phyloP scores from a whole-genome alignment of 2,797 vertebrate species.

The Adelosebastes latens region DNA sequence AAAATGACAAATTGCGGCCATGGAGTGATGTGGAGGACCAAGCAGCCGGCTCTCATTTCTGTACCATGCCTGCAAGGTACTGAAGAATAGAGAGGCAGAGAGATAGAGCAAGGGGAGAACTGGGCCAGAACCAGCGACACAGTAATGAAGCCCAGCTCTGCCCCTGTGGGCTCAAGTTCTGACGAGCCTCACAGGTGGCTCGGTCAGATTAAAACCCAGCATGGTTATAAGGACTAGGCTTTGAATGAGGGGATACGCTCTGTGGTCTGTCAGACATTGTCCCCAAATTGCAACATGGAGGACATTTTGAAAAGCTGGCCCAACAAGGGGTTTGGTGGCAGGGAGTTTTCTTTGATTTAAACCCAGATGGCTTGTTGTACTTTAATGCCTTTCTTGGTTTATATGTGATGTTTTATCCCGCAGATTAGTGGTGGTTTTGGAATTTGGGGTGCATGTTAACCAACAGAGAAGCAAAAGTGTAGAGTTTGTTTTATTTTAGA shows the following conservation, averaged over 20 bases:
- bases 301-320: conserved; percentile 64
- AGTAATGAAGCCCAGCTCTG: conserved; percentile 82
- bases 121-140: conserved; percentile 77
- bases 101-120: conserved; percentile 77
- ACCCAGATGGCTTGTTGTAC: conserved; percentile 62
- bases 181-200: conserved; percentile 83
- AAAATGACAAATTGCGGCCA: conserved; percentile 87
- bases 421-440: conserved; percentile 1
- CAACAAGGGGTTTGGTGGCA: conserved; percentile 58
- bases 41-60: conserved; percentile 77
- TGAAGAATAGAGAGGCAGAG: conserved; percentile 72
- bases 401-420: conserved; percentile 23
- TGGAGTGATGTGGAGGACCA: conserved; percentile 81
- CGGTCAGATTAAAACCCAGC: conserved; percentile 81
- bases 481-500: background rate
- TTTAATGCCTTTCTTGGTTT: conserved; percentile 37
- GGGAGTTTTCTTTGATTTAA: conserved; percentile 69
- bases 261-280: conserved; percentile 77
- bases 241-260: conserved; percentile 72
- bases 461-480: background rate
- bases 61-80: conserved; percentile 77
- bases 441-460: conserved; percentile 3
- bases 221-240: conserved; percentile 70
- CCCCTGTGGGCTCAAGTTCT: conserved; percentile 80
- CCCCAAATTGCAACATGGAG: conserved; percentile 69